Evolutionary conservation across 2,797 vertebrate genomes (phyloP), one percentile per base, ranked within the genome.

Genomic region (Acipenser ruthenus): DNA sequence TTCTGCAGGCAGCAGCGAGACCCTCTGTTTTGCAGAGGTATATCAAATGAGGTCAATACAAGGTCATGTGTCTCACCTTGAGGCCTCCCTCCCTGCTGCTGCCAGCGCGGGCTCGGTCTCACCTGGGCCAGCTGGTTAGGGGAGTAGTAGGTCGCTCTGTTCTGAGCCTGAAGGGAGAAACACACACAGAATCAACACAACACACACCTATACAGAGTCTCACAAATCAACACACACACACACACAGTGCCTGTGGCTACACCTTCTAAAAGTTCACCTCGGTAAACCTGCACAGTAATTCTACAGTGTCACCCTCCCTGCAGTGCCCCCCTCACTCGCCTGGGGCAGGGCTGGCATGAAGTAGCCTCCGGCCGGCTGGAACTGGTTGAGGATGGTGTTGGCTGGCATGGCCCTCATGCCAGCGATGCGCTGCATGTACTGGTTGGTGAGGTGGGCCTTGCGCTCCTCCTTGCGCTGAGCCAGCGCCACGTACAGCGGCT

Each of bases 371-470:
- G 94, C 88, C 11, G 96, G 96, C 86, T 99, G 96, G 86, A 99
- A 99, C 89, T 99, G 97, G 73, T 96, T 98, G 73, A 99, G 92
- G 82, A 99, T 97, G 62, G 96, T 90, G 8, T 94, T 99, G 68
- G 97, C 94, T 0, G 96, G 96, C 86, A 99, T 84, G n/a, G 96
- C 94, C 69, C 96, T 91, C 97, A 99, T 98, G 52, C 97, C 97
- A 3, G 96, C 95, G 1, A 99, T 98, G 10, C 96, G 93, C 77
- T 99, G 97, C 96, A 99, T 97, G 79, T 99, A 99, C 83, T 99
- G 97, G 75, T 98, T 99, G 60, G 97, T 99, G 47, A 99, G 90
- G 67, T 99, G 96, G 71, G 96, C 97, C 79, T 99, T 99, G 48
- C 97, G 90, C 81, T 98, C 96, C 64, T 99, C 97, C 73, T 99